Base-by-base conservation (phyloP, 2,113 vertebrate genomes). In the Rostratula benghalensis region DNA sequence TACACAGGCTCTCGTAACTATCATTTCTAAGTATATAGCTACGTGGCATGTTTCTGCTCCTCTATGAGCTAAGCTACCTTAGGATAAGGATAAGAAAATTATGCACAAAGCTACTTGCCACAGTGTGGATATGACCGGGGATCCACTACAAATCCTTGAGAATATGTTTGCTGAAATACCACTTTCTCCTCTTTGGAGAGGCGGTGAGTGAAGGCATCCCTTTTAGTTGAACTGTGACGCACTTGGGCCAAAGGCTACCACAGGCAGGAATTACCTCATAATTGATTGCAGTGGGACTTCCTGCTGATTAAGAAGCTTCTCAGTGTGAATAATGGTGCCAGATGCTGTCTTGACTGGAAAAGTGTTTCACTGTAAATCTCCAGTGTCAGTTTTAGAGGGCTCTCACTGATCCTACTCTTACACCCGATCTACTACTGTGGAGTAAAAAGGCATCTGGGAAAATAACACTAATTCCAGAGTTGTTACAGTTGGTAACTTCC, bases 221-320 rank as follows among this genome's bases (percentile, higher is more conserved):
- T 73, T 45, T 33, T 21, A 80, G 50, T 65, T 35, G 56, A 11
- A 83, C 35, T 70, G 54, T 83, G 82, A 61, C 2, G 3, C 5
- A 1, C 46, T 61, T 51, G 68, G 33, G 73, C 35, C 57, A 73
- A 90, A 88, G 82, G 65, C 80, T 93, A 73, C 67, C 65, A 51
- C n/a, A 54, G 68, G 41, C 43, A 84, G 43, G 69, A 92, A 84
- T 71, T 95, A 61, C 80, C 43, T 94, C 28, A 2, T 93, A 92
- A 94, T 92, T 94, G 77, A 84, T 91, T 94, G 83, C 77, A 84
- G 73, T 3, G 8, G 48, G 68, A 37, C 33, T 89, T 92, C 60
- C 60, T 75, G 56, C n/a, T 7, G 9, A 81, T 94, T 89, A 78
- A 91, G 89, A 68, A 88, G 56, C 46, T 87, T 90, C 39, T 94